phyloP scores from a whole-genome alignment of 30 jellyfish, hydroid and myxozoan species.

The Calvadosia cruxmelitensis region DNA sequence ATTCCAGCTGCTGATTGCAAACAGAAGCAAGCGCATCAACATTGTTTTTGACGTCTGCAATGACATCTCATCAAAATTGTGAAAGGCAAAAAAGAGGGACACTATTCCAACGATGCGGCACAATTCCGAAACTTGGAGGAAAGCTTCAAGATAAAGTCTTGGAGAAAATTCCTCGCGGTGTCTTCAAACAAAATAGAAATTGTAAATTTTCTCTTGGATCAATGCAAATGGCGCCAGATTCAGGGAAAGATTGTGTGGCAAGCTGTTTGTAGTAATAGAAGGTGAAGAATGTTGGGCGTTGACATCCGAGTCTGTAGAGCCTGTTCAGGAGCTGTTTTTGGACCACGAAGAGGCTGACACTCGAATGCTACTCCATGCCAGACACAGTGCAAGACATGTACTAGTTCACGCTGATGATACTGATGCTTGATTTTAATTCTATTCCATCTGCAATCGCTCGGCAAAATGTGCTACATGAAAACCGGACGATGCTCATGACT shows the following conservation, averaged over 20 bases:
- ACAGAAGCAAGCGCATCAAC: neutral
- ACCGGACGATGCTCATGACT: too few species aligned
- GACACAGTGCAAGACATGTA: slow-evolving; percentile 4
- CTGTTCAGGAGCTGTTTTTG: neutral
- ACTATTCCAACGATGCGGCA: neutral
- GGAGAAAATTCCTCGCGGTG: neutral
- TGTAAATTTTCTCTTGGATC: neutral
- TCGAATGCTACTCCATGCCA: slow-evolving; percentile 44
- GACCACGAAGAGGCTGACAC: slow-evolving; percentile 36
- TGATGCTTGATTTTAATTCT: slow-evolving; percentile 26
- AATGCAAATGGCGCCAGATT: too few species aligned
- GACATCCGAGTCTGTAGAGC: neutral
- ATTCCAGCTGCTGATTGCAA: neutral
- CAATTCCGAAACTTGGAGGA: neutral
- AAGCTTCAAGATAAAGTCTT: neutral
- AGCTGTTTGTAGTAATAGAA: neutral
- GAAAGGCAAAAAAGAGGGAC: neutral
- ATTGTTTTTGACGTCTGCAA: neutral
- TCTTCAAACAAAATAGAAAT: neutral
- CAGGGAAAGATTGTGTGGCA: neutral
- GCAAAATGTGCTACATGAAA: too few species aligned
- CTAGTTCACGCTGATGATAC: slow-evolving; percentile 15
- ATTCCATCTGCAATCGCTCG: too few species aligned
- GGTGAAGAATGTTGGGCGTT: neutral
- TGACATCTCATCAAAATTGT: neutral